Conservation (phyloP, 2,888 invertebrate genomes). For the Lasius fuliginosus region DNA sequence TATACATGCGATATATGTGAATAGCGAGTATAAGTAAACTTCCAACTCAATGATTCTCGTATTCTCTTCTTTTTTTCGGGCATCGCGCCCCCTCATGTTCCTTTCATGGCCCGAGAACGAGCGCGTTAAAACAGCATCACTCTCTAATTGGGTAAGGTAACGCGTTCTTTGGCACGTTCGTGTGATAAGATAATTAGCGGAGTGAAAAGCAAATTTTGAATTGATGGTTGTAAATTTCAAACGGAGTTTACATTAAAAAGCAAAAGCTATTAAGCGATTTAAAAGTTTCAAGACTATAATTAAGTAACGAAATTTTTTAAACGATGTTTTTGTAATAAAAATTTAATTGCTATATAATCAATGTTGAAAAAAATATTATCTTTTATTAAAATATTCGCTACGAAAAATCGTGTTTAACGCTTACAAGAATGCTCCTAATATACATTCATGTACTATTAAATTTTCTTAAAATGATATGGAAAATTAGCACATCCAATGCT, state of each 20-base stretch:
- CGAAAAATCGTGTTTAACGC: not conserved
- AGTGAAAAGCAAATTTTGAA: constrained; percentile 70
- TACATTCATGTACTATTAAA: not conserved
- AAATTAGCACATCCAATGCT: not conserved
- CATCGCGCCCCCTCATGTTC: not conserved
- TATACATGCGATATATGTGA: constrained; percentile 53
- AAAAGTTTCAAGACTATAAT: too few species aligned
- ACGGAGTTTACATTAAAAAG: constrained; percentile 42
- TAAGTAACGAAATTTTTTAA: too few species aligned
- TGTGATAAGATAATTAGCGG: constrained; percentile 72
- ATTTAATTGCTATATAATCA: too few species aligned
- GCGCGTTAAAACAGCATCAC: not conserved
- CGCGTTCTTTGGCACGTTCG: constrained; percentile 43
- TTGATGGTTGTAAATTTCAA: constrained; percentile 75
- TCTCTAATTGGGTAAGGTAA: constrained; percentile 33
- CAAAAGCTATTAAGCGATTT: not conserved
- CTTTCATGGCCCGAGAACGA: not conserved
- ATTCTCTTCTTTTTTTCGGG: not conserved
- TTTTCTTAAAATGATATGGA: not conserved
- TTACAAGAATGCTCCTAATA: not conserved
- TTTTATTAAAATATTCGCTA: too few species aligned
- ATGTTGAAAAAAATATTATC: too few species aligned
- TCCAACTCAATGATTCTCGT: constrained; percentile 60
- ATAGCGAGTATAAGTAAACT: constrained; percentile 70
- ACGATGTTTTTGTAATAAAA: too few species aligned